phyloP scores from a whole-genome alignment of 2,888 invertebrate species.

The Smittia sp. region DNA sequence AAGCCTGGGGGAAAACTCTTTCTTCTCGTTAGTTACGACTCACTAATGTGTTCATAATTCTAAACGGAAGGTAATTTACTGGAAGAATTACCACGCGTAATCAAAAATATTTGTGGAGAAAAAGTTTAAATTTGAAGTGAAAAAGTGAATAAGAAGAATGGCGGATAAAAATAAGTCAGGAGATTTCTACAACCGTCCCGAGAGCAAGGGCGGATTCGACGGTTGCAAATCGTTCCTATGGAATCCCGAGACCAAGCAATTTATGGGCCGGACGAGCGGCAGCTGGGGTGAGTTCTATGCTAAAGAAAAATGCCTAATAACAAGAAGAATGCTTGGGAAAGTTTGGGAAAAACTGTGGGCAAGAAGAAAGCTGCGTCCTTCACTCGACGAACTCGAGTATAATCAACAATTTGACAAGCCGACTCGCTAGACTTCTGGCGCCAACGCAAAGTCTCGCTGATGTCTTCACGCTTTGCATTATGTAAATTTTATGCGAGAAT shows the following conservation, averaged over 20 bases:
- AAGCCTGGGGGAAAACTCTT: neutral
- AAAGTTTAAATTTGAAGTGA: neutral
- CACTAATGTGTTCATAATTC: constrained; percentile 8
- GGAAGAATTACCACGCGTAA: neutral
- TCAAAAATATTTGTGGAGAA: neutral
- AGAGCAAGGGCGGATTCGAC: constrained; percentile 81
- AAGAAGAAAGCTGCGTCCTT: too few species aligned
- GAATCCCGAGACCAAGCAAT: constrained; percentile 89
- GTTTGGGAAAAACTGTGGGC: too few species aligned
- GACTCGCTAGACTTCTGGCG: constrained; percentile 14
- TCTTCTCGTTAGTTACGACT: neutral
- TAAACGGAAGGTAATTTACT: neutral
- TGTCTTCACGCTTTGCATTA: neutral
- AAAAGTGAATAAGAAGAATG: constrained; percentile 52
- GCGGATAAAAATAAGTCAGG: constrained; percentile 71
- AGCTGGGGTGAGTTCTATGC: constrained; percentile 84
- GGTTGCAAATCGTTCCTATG: constrained; percentile 80
- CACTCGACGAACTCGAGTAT: too few species aligned
- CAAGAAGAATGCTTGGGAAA: too few species aligned
- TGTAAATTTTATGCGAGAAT: constrained; percentile 9
- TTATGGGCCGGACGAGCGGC: constrained; percentile 85
- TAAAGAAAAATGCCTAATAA: too few species aligned
- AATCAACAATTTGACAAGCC: neutral
- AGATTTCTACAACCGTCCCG: constrained; percentile 76
- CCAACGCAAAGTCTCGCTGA: neutral